Evolutionary conservation across 2,113 vertebrate species (phyloP), one percentile per base, ranked within the genome.

Genomic region (Scytalopus superciliaris): DNA sequence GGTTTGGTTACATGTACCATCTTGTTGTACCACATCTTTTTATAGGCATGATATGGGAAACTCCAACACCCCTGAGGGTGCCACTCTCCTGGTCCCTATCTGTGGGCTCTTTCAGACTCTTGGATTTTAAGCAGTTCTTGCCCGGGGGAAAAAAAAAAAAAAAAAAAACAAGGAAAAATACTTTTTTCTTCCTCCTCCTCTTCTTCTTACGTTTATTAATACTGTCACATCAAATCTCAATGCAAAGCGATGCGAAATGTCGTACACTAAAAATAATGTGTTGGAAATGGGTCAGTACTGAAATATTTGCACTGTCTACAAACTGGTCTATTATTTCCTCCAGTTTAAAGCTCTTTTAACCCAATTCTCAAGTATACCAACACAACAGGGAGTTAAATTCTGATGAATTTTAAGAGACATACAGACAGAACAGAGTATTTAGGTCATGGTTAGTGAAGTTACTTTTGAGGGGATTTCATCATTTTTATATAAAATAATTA

Each of bases 371-470:
- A 83, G 49, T 25, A 67, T 28, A 80, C 7, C 19, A 69, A 44
- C 53, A 57, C 73, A 57, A 84, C 10, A 24, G 57, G 74, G 84
- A 93, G 72, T 64, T 84, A 84, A 92, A 90, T 49, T 69, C 75
- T 90, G 67, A 93, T 77, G 27, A 59, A 70, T 92, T 96, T 82
- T 60, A 81, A 79, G 72, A 86, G 84, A 84, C 70, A 91, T 17
- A 39, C 24, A 93, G 55, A 80, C 67, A 83, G 45, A 91, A 87
- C 15, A 10, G 69, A 87, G 42, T 67, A 93, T 94, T 88, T 88
- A 93, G 79, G 90, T 84, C 92, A 92, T 50, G 74, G 42, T 37
- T 73, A 80, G 59, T 28, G 21, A 88, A 85, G 60, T 81, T 91
- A 90, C 86, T 90, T 50, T 95, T 89, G 95, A 79, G 39, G 28